Evolutionary conservation across 2,797 vertebrate genomes (phyloP).

Genomic region (Chaenodraco wilsoni): DNA sequence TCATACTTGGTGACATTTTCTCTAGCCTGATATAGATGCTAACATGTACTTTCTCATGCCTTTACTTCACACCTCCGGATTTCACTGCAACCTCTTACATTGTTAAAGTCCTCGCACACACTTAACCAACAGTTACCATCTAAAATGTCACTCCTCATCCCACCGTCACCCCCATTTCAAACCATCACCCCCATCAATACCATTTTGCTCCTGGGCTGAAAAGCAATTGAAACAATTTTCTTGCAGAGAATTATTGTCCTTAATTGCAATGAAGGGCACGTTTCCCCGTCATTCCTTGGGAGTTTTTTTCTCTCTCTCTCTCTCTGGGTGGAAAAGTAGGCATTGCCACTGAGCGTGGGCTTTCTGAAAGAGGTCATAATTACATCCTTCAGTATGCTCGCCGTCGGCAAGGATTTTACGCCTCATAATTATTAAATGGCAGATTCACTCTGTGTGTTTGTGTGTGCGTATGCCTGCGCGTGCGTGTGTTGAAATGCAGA

Average conservation of each 20-base stretch:
- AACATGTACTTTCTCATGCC: conserved; percentile 39
- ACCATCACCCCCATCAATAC: conserved; percentile 81
- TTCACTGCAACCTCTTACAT: conserved; percentile 40
- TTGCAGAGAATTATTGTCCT: conserved; percentile 83
- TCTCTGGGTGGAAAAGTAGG: conserved; percentile 80
- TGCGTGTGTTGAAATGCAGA: conserved; percentile 52
- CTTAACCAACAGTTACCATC: conserved; percentile 65
- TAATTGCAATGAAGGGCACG: conserved; percentile 84
- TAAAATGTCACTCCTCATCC: conserved; percentile 73
- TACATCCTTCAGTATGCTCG: conserved; percentile 85
- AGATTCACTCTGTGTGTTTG: conserved; percentile 70
- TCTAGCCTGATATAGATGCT: conserved; percentile 31
- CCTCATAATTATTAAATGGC: conserved; percentile 86
- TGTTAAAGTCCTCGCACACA: conserved; percentile 56
- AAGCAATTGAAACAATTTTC: conserved; percentile 86
- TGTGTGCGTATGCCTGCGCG: conserved; percentile 20
- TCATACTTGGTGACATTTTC: conserved; percentile 27
- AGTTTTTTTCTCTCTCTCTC: conserved; percentile 70
- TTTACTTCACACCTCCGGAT: conserved; percentile 40
- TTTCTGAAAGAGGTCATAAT: conserved; percentile 85
- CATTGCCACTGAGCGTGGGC: conserved; percentile 78
- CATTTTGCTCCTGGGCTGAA: conserved; percentile 82
- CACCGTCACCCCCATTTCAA: conserved; percentile 73
- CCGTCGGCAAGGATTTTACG: conserved; percentile 86
- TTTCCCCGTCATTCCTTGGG: conserved; percentile 78